Evolutionary conservation across 2,113 vertebrate species (phyloP), one percentile per base, ranked within the genome.

Genomic region (Enhydra lutris): DNA sequence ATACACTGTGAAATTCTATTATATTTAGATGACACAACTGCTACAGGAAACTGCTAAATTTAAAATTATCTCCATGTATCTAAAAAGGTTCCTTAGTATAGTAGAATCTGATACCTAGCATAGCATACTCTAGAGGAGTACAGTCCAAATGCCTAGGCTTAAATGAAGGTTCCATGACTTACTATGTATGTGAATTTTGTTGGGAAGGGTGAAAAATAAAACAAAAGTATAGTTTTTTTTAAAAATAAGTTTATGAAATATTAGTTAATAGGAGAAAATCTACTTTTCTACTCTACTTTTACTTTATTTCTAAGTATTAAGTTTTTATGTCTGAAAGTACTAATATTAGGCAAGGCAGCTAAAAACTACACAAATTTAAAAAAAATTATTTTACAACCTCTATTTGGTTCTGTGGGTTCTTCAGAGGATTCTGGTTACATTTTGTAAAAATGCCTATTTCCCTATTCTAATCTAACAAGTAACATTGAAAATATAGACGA

Each of bases 381-480:
- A 55, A 29, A 89, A 57, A 81, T 18, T 73, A 81, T 74, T 86
- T 26, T 17, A 88, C 55, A 82, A 79, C 31, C 45, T 86, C 61
- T 84, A 45, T 14, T 59, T 87, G 17, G 11, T 12, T 89, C 42
- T 73, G 67, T 42, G 20, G 4, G 4, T 47, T 63, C 42, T 42
- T 26, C n/a, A 34, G 50, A 84, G 10, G 34, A 92, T 55, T 57
- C 24, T 76, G 87, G 6, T 5, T 71, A 81, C 63, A n/a, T 65
- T 94, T 89, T 84, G 4, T 79, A 84, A 89, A 96, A 87, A 82
- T 26, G 78, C 17, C 23, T 83, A 71, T 87, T 87, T 94, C 59
- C 26, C 23, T 83, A 79, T 15, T 36, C 7, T 23, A 88, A 59
- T 91, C 26, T 95, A 45, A 87, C 9, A 89, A 92, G 23, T 63